phyloP scores from a whole-genome alignment of 2,113 vertebrate species.

The Psilopsiagon aurifrons region DNA sequence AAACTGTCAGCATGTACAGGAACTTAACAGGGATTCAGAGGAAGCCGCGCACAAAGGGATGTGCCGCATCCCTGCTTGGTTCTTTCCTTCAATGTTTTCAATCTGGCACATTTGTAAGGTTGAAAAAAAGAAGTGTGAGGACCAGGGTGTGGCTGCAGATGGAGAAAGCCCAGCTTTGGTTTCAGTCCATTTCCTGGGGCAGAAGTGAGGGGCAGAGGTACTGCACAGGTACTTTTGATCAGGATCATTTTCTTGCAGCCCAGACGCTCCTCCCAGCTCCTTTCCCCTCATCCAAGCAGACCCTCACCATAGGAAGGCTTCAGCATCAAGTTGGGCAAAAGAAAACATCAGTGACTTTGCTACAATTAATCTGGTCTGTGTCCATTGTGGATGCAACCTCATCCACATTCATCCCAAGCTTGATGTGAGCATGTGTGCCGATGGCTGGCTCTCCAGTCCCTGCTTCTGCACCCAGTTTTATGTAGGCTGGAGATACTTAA shows the following conservation, averaged over 20 bases:
- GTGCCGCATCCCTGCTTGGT: constrained; percentile 14
- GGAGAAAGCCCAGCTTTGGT: neutral
- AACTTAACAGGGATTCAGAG: constrained; percentile 66
- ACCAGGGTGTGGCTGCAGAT: neutral
- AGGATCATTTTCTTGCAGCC: neutral
- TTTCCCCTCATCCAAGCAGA: neutral
- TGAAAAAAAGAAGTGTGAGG: neutral
- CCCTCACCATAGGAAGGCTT: neutral
- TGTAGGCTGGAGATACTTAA: neutral
- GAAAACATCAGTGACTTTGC: neutral
- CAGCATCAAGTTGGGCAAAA: neutral
- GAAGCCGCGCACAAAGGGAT: constrained; percentile 53
- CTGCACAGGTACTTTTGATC: neutral
- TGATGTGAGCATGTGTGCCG: neutral
- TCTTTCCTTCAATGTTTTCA: neutral
- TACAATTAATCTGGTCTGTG: neutral
- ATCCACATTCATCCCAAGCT: fast-evolving
- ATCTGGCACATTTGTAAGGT: constrained; percentile 26
- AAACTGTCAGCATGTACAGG: constrained; percentile 75
- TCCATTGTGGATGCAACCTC: neutral
- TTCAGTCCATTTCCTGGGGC: neutral
- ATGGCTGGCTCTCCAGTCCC: neutral
- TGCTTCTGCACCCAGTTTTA: neutral
- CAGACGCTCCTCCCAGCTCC: neutral
- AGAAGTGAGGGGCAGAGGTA: neutral